Evolutionary conservation across 2,113 vertebrate genomes (phyloP), one percentile per base, ranked within the genome.

Genomic region (Silurus meridionalis): DNA sequence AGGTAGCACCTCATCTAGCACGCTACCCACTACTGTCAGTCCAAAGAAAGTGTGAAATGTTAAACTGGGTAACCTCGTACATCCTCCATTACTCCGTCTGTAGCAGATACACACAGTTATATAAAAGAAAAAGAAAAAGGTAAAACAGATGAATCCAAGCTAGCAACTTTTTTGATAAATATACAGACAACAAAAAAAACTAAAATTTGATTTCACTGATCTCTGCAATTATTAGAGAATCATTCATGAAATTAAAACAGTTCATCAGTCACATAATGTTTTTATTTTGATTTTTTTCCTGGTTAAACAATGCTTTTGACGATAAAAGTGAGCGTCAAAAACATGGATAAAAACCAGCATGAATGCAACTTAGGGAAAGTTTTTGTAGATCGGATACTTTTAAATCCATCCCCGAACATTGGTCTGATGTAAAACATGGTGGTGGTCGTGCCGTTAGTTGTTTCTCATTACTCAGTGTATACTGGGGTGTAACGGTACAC

Each of bases 21-120:
- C 87, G 63, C 86, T 37, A 57, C 53, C 77, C 55, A 19, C 25
- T 89, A 63, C 86, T 87, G 81, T 85, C 90, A 85, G 89, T 83
- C 67, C 69, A 82, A 74, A 80, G 66, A 86, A 92, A 89, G 92
- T 87, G 72, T 92, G 86, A 90, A 92, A 92, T 92, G 88, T 90
- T 91, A 93, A 94, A 94, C 92, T 92, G 85, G 88, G 84, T 67
- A 78, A 64, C 78, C 52, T 60, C 87, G 28, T 48, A 66, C 79
- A 79, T 71, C 80, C 58, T 83, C 55, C 23, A 79, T 60, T 58
- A 82, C 79, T 46, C 57, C 79, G 46, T 63, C 85, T 80, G 69
- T 37, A 82, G 53, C n/a, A 17, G n/a, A 82, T 28, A 37, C 48
- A 85, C 69, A 64, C 58, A 72, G 10, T 61, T 55, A 15, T 61